Conservation (phyloP, 2,113 vertebrate species). For the Siniperca chuatsi region DNA sequence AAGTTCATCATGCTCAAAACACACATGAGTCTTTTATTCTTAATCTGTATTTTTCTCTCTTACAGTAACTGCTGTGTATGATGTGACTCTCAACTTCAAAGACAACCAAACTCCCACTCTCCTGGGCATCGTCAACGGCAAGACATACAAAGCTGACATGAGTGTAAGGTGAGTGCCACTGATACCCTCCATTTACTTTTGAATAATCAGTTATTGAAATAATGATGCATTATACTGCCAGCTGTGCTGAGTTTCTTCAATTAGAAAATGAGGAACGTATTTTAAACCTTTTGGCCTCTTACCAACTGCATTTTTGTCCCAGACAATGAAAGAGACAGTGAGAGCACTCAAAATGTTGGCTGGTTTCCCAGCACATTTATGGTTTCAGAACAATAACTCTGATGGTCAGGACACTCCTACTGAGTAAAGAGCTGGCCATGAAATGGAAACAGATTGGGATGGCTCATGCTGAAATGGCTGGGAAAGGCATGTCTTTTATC, state of each 20-base stretch:
- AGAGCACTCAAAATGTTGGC: conserved; percentile 26
- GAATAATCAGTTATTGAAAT: neutral
- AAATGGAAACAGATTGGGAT: conserved; percentile 3
- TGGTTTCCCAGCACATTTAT: conserved; percentile 19
- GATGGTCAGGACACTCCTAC: neutral
- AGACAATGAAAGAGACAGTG: conserved; percentile 15
- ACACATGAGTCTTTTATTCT: neutral
- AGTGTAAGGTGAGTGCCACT: conserved; percentile 88
- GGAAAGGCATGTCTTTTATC: neutral
- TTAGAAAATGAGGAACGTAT: conserved; percentile 34
- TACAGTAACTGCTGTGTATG: conserved; percentile 93
- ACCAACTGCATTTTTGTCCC: conserved; percentile 37
- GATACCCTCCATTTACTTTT: neutral
- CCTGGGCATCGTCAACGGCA: conserved; percentile 95
- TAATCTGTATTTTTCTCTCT: neutral
- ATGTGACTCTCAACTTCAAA: conserved; percentile 98
- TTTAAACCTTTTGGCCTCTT: conserved; percentile 16
- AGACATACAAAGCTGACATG: conserved; percentile 97
- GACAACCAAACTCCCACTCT: conserved; percentile 95
- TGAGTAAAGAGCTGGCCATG: neutral
- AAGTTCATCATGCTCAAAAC: neutral
- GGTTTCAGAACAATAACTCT: conserved; percentile 27
- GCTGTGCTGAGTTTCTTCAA: conserved; percentile 12
- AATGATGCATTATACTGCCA: conserved; percentile 16
- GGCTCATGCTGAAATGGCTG: neutral